A percentile compares a stretch with the other conserved stretches of the same genome.
phyloP scores from a whole-genome alignment of 2,797 vertebrate genomes.

The Galagoides demidoff region DNA sequence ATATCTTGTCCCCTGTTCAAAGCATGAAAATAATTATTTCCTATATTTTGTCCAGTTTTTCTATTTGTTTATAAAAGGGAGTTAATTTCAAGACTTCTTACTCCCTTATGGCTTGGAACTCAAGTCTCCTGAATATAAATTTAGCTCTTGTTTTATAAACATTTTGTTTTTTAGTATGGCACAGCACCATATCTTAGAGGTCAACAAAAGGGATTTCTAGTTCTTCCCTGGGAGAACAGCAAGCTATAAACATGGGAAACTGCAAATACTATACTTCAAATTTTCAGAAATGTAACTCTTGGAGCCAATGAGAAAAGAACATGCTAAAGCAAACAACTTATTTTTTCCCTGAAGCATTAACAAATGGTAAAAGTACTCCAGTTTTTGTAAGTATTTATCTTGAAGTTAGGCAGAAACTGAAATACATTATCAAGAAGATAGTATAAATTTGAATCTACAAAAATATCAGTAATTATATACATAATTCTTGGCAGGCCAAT shows the following conservation, averaged over 20 bases:
- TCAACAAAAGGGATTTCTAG: constrained; percentile 57
- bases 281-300: constrained; percentile 41
- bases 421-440: background rate
- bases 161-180: constrained; percentile 48
- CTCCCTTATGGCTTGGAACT: background rate
- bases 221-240: constrained; percentile 19
- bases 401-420: constrained; percentile 25
- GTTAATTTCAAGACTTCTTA: constrained; percentile 28
- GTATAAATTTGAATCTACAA: background rate
- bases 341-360: constrained; percentile 30
- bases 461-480: background rate
- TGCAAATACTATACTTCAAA: background rate
- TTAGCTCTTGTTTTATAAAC: constrained; percentile 52
- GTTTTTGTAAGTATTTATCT: background rate
- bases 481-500: background rate
- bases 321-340: constrained; percentile 32
- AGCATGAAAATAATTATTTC: constrained; percentile 45
- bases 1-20: background rate
- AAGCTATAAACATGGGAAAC: constrained; percentile 53
- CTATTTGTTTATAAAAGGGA: constrained; percentile 29
- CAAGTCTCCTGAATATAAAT: constrained; percentile 53
- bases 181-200: constrained; percentile 29
- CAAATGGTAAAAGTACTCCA: background rate
- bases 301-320: background rate
- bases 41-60: constrained; percentile 42